These are phyloP conservation scores for Drosophila hydei DNA, from an alignment of 1,140 invertebrate species.

Conservation along the genomic window DNA sequence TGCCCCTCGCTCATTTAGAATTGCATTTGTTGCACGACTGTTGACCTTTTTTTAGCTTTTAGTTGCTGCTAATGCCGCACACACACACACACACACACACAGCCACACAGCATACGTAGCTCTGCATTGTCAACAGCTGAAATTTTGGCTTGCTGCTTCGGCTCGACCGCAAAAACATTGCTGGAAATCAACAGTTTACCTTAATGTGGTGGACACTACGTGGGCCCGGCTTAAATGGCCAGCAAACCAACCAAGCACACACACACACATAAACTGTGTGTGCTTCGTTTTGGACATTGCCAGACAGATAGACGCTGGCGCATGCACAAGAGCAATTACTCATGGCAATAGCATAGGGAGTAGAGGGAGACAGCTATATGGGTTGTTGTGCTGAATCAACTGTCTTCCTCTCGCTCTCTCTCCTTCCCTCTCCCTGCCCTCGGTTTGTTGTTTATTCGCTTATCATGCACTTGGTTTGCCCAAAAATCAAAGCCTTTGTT, in stretches of 20 bases:
- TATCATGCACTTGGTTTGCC: constrained; percentile 58
- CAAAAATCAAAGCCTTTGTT: constrained; percentile 64
- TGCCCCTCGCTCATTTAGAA: neutral
- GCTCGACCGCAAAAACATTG: constrained; percentile 45
- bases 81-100: constrained; percentile 4
- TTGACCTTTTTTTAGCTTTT: constrained; percentile 33
- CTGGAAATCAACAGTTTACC: constrained; percentile 79
- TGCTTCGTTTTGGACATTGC: constrained; percentile 11
- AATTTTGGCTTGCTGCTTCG: neutral
- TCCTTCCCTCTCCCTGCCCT: neutral
- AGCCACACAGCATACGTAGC: neutral
- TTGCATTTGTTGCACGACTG: constrained; percentile 21
- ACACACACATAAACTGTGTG: neutral
- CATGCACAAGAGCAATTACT: constrained; percentile 76
- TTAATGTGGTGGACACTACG: constrained; percentile 47
- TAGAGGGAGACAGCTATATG: constrained; percentile 18
- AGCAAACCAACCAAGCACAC: constrained; percentile 57
- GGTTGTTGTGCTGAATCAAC: constrained; percentile 42
- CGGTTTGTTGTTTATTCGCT: constrained; percentile 63
- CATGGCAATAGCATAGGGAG: constrained; percentile 46
- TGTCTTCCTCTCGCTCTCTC: constrained; percentile 2
- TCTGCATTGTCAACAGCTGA: constrained; percentile 23
- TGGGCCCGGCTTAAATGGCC: constrained; percentile 65
- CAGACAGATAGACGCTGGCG: constrained; percentile 23
- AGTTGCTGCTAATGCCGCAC: constrained; percentile 35